Evolutionary conservation across 2,888 invertebrate genomes (phyloP).

Genomic region (Camponotus fellah): DNA sequence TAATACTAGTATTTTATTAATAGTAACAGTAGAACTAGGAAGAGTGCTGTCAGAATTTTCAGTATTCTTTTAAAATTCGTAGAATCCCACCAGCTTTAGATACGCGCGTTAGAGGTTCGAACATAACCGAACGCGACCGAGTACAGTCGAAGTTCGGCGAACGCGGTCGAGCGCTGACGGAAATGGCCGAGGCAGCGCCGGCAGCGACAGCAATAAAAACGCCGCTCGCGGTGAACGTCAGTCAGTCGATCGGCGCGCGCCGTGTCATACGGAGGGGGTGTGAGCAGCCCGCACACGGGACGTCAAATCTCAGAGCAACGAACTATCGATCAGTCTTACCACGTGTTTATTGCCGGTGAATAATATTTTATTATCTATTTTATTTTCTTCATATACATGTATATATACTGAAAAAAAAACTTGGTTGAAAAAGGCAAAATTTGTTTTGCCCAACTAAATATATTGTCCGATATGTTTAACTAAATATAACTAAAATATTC

Average conservation of each 20-base stretch:
- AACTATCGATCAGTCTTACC: background rate
- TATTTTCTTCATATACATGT: background rate
- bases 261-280: background rate
- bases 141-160: background rate
- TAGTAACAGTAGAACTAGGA: too few relatives aligned
- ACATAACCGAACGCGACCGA: too few relatives aligned
- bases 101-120: too few relatives aligned
- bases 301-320: background rate
- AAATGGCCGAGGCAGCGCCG: conserved; percentile 2
- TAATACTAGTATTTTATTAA: too few relatives aligned
- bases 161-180: conserved; percentile 5
- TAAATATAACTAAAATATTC: too few relatives aligned
- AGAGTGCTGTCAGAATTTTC: too few relatives aligned
- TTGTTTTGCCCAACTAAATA: too few relatives aligned
- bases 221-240: background rate
- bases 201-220: conserved; percentile 1
- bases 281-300: background rate
- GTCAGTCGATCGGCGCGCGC: conserved; percentile 15
- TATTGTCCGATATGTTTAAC: too few relatives aligned
- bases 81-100: too few relatives aligned
- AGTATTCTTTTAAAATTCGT: too few relatives aligned
- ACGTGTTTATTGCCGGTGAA: background rate
- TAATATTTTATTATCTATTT: background rate
- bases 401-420: too few relatives aligned
- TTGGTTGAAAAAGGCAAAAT: too few relatives aligned